Evolutionary conservation across 1,140 invertebrate genomes (phyloP), one percentile per base, ranked within the genome.

Genomic region (Idris sp.): DNA sequence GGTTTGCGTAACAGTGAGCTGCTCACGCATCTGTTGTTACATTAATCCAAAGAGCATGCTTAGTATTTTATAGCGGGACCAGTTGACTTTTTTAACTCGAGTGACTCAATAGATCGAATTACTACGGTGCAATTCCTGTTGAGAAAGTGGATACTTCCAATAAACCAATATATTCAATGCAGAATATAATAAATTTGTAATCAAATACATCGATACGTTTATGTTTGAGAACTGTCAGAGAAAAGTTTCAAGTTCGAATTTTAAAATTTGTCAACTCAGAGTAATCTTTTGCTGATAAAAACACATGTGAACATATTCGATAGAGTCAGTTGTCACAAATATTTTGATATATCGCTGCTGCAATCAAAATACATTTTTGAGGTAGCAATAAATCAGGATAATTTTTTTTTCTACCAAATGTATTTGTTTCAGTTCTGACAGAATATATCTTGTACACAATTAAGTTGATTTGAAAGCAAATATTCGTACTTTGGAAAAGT

Each of bases 11-110:
- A 74, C 71, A 61, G 54, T 58, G 54, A 61, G 71, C 48, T 74
- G 61, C 71, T 67, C 71, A 74, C 71, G 71, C 71, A 74, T 74
- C 54, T 61, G 61, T 67, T 74, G 71, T 67, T 67, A 67, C 61
- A 61, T 65, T 74, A 61, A 74, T 74, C 59, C 46, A 54, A n/a
- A 53, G 43, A 33, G 58, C 51, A 59, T 33, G 69, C 53, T 11
- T 26, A 36, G 59, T 33, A 33, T 56, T 61, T 71, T 73, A 33
- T 73, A 65, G 69, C 59, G 68, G 58, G 59, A 64, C 58, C 51
- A 73, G 59, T 64, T 38, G 43, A 51, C 19, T 64, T 73, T 73
- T 64, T 71, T 44, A 51, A 51, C 65, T 8, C 30, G 18, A n/a
- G n/a, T 46, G 10, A 30, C 38, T 44, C 54, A 59, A 48, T 61